Evolutionary conservation across 37 sponge, comb jelly and placozoan genomes (phyloP).

Genomic region (Spongilla lacustris): DNA sequence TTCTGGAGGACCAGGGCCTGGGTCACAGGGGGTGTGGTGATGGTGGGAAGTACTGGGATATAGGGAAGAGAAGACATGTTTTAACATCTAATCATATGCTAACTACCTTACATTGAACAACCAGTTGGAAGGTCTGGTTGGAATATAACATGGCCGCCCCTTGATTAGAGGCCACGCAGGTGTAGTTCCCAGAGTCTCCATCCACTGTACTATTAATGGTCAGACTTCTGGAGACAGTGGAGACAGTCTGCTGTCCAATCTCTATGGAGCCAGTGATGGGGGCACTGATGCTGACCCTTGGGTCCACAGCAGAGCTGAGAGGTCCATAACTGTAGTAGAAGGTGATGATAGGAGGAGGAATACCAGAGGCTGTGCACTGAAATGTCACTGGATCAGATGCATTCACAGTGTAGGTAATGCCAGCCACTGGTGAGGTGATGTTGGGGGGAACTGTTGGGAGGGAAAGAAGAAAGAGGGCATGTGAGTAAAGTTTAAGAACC

Average conservation of each 20-base stretch:
- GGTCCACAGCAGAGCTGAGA: no score
- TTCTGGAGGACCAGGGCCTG: constrained; percentile 7
- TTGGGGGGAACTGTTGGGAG: constrained; percentile 9
- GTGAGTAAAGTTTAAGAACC: no score
- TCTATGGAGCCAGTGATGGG: no score
- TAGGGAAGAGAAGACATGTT: background rate
- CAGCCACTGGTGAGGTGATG: constrained; percentile 7
- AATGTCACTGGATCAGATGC: constrained; percentile 37
- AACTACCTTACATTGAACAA: constrained; percentile 38
- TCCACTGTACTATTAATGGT: constrained; percentile 22
- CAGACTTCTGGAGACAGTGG: constrained; percentile 27
- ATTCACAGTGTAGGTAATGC: constrained; percentile 6
- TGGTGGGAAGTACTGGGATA: constrained; percentile 42
- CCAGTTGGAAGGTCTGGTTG: constrained; percentile 17
- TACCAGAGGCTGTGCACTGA: constrained; percentile 60
- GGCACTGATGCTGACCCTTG: no score
- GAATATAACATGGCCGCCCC: background rate
- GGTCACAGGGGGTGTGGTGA: constrained; percentile 17
- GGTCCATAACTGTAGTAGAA: constrained; percentile 34
- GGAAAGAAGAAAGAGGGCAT: no score
- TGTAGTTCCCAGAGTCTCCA: constrained; percentile 46
- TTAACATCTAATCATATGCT: background rate
- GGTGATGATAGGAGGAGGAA: constrained; percentile 61
- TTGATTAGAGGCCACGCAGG: constrained; percentile 37
- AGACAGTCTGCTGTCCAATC: constrained; percentile 1